Evolutionary conservation across 2,888 invertebrate genomes (phyloP).

Genomic region (Tiliacea citrago): DNA sequence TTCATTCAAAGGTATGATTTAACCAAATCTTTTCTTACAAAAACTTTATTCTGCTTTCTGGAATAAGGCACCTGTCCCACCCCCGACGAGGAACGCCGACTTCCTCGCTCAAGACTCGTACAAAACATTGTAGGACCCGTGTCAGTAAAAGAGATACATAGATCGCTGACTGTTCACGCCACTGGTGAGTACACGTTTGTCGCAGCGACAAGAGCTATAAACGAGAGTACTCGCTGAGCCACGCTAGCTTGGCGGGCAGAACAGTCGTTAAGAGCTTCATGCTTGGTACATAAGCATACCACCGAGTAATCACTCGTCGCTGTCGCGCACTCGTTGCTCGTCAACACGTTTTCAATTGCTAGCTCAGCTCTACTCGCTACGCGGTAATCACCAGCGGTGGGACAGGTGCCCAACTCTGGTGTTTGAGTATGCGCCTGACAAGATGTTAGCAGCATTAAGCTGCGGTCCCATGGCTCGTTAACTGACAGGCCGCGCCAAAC

Average conservation of each 20-base stretch:
- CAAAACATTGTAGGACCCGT: not conserved
- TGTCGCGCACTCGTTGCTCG: not conserved
- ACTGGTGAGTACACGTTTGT: not conserved
- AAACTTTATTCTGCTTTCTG: not conserved
- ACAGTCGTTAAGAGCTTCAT: too few relatives aligned
- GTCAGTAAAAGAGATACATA: not conserved
- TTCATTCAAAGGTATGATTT: constrained; percentile 63
- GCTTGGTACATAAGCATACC: not conserved
- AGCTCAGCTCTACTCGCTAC: not conserved
- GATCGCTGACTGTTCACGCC: not conserved
- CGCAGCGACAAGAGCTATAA: not conserved
- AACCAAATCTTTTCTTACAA: not conserved
- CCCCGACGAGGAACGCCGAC: not conserved
- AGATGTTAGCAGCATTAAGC: not conserved
- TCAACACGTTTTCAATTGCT: not conserved
- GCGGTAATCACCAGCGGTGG: not conserved
- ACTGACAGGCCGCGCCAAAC: not conserved
- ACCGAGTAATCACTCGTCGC: not conserved
- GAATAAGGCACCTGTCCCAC: not conserved
- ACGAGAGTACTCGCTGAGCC: not conserved
- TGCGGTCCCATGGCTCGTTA: not conserved
- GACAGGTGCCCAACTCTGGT: too few relatives aligned
- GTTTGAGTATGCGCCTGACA: not conserved
- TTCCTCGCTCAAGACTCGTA: not conserved
- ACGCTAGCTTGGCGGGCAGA: not conserved